Evolutionary conservation across 1,140 invertebrate species (phyloP), one percentile per base, ranked within the genome.

Genomic region (Spodoptera litura): DNA sequence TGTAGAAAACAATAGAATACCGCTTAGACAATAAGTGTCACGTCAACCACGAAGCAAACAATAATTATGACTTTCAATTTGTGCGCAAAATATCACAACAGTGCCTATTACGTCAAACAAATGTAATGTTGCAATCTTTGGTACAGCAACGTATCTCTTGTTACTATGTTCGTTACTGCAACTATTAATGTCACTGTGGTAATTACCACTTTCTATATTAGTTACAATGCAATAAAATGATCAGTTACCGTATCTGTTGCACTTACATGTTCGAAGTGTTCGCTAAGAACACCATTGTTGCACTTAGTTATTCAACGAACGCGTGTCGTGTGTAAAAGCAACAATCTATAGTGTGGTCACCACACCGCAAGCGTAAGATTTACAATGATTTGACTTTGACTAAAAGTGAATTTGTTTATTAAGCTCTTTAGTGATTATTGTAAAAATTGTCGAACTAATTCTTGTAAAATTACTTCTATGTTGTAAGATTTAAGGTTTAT

Each of bases 221-320:
- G 8, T 44, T 44, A 44, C 9, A 44, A 44, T 44, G 2, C 9
- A 10, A 44, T 44, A 6, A 44, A 5, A 44, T 44, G 38, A 8
- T 9, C 4, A n/a, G 61, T 44, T 62, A 35, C 59, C n/a, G 31
- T 49, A 15, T 64, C 20, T 27, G 31, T 59, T 31, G 13, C 58
- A 25, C 11, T 13, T 31, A 59, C 9, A 25, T 27, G 20, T 2
- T 27, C 38, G 38, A 44, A 10, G 6, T 44, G 5, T 44, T 2
- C 5, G 9, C 8, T 44, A 13, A 6, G 25, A 38, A 61, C 31
- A 6, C 13, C 12, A 31, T 31, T 61, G 27, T 12, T 61, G 55
- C 58, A 11, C 49, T 71, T 78, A 83, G 81, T 84, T 75, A 78
- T 80, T 81, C 72, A 68, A 78, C 80, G 81, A 83, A 81, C 79